Evolutionary conservation across 2,888 invertebrate species (phyloP).

Genomic region (Teleiodes luculella): DNA sequence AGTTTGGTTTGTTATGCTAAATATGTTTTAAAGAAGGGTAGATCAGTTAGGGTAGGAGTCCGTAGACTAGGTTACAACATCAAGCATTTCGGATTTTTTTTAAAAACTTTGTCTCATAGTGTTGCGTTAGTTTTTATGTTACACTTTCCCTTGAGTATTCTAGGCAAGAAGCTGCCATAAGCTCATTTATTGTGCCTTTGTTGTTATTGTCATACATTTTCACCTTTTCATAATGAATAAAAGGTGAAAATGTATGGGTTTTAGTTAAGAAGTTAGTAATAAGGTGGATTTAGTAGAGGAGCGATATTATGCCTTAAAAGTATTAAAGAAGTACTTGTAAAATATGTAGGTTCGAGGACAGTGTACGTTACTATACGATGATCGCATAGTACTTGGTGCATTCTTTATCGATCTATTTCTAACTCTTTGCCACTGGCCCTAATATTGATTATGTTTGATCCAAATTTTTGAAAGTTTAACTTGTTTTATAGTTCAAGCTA

Average conservation of each 20-base stretch:
- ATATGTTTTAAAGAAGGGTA: too few relatives aligned
- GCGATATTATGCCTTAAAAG: conserved; percentile 70
- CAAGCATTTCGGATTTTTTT: conserved; percentile 57
- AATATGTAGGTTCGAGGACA: conserved; percentile 63
- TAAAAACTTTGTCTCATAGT: conserved; percentile 22
- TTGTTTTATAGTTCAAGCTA: conserved; percentile 20
- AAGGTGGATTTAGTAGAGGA: conserved; percentile 58
- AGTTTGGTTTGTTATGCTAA: too few relatives aligned
- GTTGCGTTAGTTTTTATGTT: conserved; percentile 32
- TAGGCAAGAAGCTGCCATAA: conserved; percentile 64
- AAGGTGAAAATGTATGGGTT: conserved; percentile 28
- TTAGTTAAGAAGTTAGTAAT: conserved; percentile 49
- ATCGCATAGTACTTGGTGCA: conserved; percentile 74
- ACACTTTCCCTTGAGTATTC: conserved; percentile 39
- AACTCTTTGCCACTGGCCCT: conserved; percentile 41
- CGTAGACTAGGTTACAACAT: not conserved
- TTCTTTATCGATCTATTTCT: conserved; percentile 54
- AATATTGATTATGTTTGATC: conserved; percentile 28
- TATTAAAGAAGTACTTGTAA: conserved; percentile 72
- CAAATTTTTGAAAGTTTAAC: conserved; percentile 13
- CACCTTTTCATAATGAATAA: conserved; percentile 29
- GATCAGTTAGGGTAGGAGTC: too few relatives aligned
- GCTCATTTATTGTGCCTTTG: conserved; percentile 67
- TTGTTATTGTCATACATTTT: conserved; percentile 39
- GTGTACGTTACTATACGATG: conserved; percentile 73